These are phyloP conservation scores for Drosophila dunni DNA, from an alignment of 1,140 invertebrate genomes.

Conservation along the genomic window DNA sequence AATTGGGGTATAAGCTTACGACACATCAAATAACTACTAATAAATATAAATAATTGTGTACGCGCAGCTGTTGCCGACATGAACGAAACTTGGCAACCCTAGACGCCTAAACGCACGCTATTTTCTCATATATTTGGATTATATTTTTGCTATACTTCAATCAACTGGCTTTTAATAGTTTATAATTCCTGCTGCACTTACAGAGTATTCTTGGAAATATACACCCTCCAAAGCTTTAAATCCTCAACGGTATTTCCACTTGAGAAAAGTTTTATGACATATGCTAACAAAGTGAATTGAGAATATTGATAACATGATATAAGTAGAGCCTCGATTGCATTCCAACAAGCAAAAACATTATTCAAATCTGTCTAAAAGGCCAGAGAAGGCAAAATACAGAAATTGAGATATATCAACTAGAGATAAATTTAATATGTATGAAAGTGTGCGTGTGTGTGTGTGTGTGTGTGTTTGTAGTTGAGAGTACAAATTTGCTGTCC, in stretches of 20 bases:
- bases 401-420: constrained; percentile 7
- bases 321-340: constrained; percentile 1
- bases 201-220: background rate
- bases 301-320: constrained; percentile 9
- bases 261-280: background rate
- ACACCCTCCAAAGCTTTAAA: background rate
- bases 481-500: constrained; percentile 3
- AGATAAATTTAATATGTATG: constrained; percentile 1
- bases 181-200: background rate
- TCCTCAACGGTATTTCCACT: background rate
- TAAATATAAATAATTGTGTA: too few species aligned
- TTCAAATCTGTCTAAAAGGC: constrained; percentile 6
- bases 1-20: too few species aligned
- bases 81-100: background rate
- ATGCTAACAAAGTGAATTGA: constrained; percentile 4
- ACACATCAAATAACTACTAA: too few species aligned
- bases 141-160: too few species aligned
- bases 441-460: background rate
- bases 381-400: constrained; percentile 8
- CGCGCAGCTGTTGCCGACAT: too few species aligned
- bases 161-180: too few species aligned
- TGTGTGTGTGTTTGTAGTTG: constrained; percentile 7
- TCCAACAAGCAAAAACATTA: background rate
- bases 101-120: background rate
- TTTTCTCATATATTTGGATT: too few species aligned